phyloP scores from a whole-genome alignment of 2,888 invertebrate genomes.

The Galeopsomyia nigrocyanea region DNA sequence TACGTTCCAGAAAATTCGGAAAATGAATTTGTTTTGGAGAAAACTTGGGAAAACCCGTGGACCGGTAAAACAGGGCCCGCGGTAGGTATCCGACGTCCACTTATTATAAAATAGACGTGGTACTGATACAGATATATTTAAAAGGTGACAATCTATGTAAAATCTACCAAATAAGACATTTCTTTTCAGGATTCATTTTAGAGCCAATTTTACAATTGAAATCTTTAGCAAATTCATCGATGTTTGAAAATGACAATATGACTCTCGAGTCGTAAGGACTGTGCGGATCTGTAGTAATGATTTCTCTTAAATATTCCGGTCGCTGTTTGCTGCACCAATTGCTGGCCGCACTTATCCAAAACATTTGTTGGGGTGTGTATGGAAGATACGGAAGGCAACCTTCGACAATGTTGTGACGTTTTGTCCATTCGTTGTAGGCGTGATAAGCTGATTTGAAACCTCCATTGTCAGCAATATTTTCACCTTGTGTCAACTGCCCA shows the following conservation, averaged over 20 bases:
- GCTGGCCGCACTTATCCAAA: constrained; percentile 63
- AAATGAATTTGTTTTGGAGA: too few species aligned
- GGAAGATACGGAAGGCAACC: constrained; percentile 57
- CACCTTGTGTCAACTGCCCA: constrained; percentile 29
- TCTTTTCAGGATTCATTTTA: constrained; percentile 49
- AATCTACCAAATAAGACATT: constrained; percentile 38
- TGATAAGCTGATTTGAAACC: constrained; percentile 70
- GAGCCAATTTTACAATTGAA: constrained; percentile 73
- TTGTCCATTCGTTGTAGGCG: constrained; percentile 63
- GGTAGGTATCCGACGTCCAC: too few species aligned
- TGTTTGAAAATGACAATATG: constrained; percentile 70
- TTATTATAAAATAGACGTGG: too few species aligned
- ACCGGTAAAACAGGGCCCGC: too few species aligned
- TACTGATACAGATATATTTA: too few species aligned
- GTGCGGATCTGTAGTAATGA: constrained; percentile 43
- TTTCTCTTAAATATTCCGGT: constrained; percentile 37
- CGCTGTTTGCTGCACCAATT: constrained; percentile 49
- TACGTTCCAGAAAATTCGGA: too few species aligned
- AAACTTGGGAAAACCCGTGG: too few species aligned
- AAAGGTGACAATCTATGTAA: too few species aligned
- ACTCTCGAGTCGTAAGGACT: constrained; percentile 24
- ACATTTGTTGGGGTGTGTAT: constrained; percentile 65
- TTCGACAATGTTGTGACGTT: constrained; percentile 51
- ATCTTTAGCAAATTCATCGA: constrained; percentile 72
- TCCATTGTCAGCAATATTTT: constrained; percentile 51